These are phyloP conservation scores for Falcaria lacertinaria DNA, from an alignment of 2,888 invertebrate genomes.

Conservation along the genomic window DNA sequence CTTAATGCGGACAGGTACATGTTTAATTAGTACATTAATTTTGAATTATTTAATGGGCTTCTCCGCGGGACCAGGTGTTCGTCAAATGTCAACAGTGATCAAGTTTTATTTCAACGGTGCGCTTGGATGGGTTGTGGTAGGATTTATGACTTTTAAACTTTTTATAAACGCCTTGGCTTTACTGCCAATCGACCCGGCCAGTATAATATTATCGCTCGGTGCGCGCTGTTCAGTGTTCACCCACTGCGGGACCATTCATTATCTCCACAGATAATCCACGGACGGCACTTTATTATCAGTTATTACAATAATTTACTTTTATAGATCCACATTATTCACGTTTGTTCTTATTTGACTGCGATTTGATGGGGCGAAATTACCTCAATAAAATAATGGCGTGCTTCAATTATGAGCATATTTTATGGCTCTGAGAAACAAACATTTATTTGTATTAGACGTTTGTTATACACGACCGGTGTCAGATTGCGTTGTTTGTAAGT, in stretches of 20 bases:
- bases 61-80: constrained; percentile 65
- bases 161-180: constrained; percentile 72
- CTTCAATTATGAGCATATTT: constrained; percentile 52
- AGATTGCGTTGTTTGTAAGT: constrained; percentile 52
- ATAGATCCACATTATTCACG: constrained; percentile 75
- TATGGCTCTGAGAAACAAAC: constrained; percentile 34
- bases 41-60: constrained; percentile 66
- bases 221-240: constrained; percentile 59
- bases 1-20: constrained; percentile 68
- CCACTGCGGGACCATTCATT: constrained; percentile 65
- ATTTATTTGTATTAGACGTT: constrained; percentile 43
- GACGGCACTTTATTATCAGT: constrained; percentile 77
- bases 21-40: constrained; percentile 77
- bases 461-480: constrained; percentile 36
- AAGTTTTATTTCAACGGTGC: constrained; percentile 65
- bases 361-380: constrained; percentile 65
- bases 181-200: constrained; percentile 59
- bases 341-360: constrained; percentile 75
- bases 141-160: constrained; percentile 74
- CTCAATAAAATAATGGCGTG: constrained; percentile 63
- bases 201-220: constrained; percentile 63
- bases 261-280: constrained; percentile 71
- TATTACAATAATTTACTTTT: constrained; percentile 78
- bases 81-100: constrained; percentile 75
- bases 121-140: constrained; percentile 32